Conservation (phyloP, 2,113 vertebrate genomes). For the Rhabdomys dilectus region DNA sequence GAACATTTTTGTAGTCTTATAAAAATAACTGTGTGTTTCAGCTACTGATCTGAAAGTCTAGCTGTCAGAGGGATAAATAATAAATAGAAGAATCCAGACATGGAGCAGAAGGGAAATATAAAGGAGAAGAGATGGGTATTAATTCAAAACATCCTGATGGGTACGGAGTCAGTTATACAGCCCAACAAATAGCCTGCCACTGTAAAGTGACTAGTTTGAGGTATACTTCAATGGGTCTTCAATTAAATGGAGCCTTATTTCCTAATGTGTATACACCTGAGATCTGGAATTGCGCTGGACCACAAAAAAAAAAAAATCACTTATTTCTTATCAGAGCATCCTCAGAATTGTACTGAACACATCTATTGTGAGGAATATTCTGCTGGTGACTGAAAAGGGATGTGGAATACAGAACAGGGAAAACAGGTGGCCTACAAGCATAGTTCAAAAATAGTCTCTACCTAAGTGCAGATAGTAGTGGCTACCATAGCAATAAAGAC, state of each 20-base stretch:
- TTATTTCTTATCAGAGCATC: conserved; percentile 16
- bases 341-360: conserved; percentile 4
- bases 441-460: conserved; percentile 31
- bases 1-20: conserved; percentile 42
- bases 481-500: not conserved
- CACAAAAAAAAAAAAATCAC: conserved; percentile 20
- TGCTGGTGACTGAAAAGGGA: conserved; percentile 30
- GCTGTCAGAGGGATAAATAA: conserved; percentile 50
- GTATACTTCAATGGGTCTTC: not conserved
- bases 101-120: not conserved
- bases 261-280: not conserved
- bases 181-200: conserved; percentile 1
- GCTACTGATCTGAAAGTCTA: conserved; percentile 32
- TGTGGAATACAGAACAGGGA: not conserved
- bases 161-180: not conserved
- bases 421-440: not conserved
- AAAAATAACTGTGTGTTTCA: conserved; percentile 56
- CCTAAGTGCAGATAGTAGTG: not conserved
- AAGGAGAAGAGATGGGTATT: not conserved
- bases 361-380: not conserved
- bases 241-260: conserved; percentile 26
- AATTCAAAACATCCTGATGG: not conserved
- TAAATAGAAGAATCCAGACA: conserved; percentile 45
- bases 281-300: not conserved
- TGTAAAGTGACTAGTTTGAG: conserved; percentile 16